Evolutionary conservation across 2,113 vertebrate genomes (phyloP).

Genomic region (Isichthys henryi): DNA sequence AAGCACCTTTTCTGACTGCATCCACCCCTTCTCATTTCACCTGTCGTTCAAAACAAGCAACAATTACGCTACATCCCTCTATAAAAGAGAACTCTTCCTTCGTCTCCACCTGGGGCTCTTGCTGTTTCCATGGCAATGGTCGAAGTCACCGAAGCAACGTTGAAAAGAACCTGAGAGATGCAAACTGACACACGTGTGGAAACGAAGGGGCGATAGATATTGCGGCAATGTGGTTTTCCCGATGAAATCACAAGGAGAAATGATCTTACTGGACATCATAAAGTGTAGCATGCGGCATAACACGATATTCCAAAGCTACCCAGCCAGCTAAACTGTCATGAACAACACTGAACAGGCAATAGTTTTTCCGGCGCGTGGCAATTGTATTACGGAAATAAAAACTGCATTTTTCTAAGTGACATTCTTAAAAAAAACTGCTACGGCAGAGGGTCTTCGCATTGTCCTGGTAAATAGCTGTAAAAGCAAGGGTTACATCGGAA

Average conservation of each 20-base stretch:
- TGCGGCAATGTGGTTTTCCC: neutral
- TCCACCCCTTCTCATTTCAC: neutral
- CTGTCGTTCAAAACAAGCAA: neutral
- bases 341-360: neutral
- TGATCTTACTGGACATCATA: neutral
- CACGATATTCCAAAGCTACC: neutral
- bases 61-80: neutral
- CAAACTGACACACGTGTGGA: neutral
- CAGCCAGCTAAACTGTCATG: neutral
- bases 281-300: neutral
- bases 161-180: neutral
- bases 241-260: neutral
- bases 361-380: neutral
- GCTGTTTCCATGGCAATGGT: slow-evolving; percentile 15
- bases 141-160: neutral
- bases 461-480: neutral
- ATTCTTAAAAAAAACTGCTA: neutral
- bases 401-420: neutral
- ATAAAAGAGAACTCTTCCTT: neutral
- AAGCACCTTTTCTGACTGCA: neutral
- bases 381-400: neutral
- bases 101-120: slow-evolving; percentile 8
- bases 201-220: neutral
- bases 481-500: neutral
- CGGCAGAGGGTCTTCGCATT: neutral